Conservation (phyloP, 1,140 invertebrate genomes). For the Steinernema feltiae region DNA sequence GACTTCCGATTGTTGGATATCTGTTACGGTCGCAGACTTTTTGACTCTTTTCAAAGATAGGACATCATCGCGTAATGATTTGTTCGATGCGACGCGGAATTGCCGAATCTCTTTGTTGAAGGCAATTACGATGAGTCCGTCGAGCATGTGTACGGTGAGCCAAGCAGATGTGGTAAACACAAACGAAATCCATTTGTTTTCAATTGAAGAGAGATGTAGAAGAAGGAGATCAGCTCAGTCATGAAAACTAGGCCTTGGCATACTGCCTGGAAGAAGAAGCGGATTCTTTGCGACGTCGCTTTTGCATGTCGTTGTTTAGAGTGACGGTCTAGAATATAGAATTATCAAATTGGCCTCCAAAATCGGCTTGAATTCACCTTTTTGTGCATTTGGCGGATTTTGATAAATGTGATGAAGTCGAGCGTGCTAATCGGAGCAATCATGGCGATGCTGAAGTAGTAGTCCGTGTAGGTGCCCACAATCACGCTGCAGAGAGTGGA, state of each 20-base stretch:
- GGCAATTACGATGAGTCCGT: background rate
- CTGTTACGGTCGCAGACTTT: too few species aligned
- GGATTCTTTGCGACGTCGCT: background rate
- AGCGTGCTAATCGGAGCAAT: background rate
- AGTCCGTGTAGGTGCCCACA: background rate
- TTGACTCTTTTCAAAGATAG: too few species aligned
- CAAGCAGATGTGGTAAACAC: slow-evolving; percentile 8
- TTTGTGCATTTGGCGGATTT: background rate
- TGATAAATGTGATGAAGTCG: background rate
- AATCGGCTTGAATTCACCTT: background rate
- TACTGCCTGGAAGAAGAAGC: slow-evolving; percentile 1
- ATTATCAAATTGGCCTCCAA: background rate
- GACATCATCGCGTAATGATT: too few species aligned
- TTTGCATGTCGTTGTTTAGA: background rate
- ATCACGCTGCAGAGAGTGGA: background rate
- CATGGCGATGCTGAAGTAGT: background rate
- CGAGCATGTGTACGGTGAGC: slow-evolving; percentile 3
- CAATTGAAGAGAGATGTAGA: slow-evolving; percentile 12
- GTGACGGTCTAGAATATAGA: background rate
- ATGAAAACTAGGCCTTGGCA: slow-evolving; percentile 12
- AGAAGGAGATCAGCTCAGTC: slow-evolving; percentile 10
- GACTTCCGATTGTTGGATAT: too few species aligned
- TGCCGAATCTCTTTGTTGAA: background rate
- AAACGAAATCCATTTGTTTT: slow-evolving; percentile 10
- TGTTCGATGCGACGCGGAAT: too few species aligned